These are phyloP conservation scores for Frieseomelitta varia DNA, from an alignment of 1,140 invertebrate genomes.

Conservation along the genomic window DNA sequence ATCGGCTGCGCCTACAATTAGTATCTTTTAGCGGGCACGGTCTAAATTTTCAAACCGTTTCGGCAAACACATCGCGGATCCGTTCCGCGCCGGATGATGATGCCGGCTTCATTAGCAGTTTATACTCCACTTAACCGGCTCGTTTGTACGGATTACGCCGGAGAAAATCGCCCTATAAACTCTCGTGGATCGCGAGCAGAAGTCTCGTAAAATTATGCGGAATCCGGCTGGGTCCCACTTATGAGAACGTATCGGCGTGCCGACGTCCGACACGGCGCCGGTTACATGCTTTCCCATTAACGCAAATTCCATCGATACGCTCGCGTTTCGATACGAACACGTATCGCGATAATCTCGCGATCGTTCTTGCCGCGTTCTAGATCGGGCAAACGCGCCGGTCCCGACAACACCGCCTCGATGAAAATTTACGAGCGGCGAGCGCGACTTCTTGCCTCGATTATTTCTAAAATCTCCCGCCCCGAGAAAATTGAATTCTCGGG, in stretches of 20 bases:
- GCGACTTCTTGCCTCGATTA: constrained; percentile 30
- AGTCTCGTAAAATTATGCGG: constrained; percentile 56
- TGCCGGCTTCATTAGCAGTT: constrained; percentile 59
- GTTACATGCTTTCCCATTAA: constrained; percentile 39
- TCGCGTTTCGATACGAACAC: neutral
- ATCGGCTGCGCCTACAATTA: constrained; percentile 68
- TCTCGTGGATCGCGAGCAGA: neutral
- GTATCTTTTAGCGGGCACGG: constrained; percentile 65
- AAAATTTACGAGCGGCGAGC: constrained; percentile 3
- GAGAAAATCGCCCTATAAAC: constrained; percentile 49
- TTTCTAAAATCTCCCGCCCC: constrained; percentile 16
- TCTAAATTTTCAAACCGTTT: constrained; percentile 70
- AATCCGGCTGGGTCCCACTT: neutral
- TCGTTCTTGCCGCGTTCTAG: neutral
- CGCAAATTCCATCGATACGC: neutral
- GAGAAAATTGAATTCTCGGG: constrained; percentile 30
- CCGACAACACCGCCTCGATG: neutral
- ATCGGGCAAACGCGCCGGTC: too few relatives aligned
- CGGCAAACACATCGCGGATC: constrained; percentile 61
- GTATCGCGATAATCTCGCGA: neutral
- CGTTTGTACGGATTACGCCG: constrained; percentile 52
- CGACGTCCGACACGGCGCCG: neutral
- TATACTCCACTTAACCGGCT: constrained; percentile 45
- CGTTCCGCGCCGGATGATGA: constrained; percentile 51
- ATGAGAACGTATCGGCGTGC: constrained; percentile 14